Conservation (phyloP, 2,797 vertebrate genomes). For the Oreortyx pictus region DNA sequence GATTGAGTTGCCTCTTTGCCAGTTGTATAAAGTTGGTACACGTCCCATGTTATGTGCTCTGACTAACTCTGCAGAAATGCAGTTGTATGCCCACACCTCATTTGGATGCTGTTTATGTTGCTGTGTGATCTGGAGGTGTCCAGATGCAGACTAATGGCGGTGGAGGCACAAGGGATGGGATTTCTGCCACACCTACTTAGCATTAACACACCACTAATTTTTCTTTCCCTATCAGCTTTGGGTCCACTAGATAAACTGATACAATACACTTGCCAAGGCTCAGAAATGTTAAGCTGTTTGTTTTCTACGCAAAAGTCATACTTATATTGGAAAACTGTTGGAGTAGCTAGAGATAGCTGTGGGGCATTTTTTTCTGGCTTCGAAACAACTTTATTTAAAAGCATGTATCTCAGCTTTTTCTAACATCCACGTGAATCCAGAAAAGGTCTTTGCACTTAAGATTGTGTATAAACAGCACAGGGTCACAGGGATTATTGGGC, state of each 20-base stretch:
- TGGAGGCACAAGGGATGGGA: not conserved
- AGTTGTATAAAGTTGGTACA: not conserved
- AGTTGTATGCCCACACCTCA: not conserved
- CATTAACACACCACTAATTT: not conserved
- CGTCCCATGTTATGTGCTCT: not conserved
- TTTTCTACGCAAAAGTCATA: not conserved
- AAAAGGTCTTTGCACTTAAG: not conserved
- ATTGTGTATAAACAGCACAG: not conserved
- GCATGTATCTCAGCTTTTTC: not conserved
- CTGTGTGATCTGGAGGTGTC: not conserved
- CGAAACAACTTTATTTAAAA: not conserved
- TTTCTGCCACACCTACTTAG: not conserved
- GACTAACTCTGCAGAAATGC: constrained; percentile 51
- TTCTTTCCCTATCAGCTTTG: not conserved
- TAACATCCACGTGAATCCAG: not conserved
- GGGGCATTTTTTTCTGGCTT: not conserved
- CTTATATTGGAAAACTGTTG: not conserved
- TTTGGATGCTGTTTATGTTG: constrained; percentile 9
- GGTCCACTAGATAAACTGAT: not conserved
- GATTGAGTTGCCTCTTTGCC: not conserved
- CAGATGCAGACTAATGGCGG: not conserved
- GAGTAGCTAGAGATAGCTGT: not conserved
- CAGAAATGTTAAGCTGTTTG: not conserved
- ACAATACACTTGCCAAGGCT: not conserved
- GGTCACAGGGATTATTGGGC: not conserved